Conservation (phyloP, 2,797 vertebrate genomes). For the Neomorphus geoffroyi region DNA sequence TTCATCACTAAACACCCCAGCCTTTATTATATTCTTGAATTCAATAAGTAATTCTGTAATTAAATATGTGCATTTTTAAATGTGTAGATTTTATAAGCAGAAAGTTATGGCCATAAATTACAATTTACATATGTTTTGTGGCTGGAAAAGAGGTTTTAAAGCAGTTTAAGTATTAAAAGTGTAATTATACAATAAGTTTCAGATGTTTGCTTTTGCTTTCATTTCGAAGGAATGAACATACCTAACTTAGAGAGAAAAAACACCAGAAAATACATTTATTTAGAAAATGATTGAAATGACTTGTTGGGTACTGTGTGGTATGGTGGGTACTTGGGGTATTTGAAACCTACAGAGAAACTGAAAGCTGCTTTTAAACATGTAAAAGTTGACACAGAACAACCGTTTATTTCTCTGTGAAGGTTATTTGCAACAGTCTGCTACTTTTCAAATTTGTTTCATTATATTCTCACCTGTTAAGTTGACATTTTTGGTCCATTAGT, state of each 20-base stretch:
- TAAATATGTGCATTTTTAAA: neutral
- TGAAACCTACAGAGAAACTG: neutral
- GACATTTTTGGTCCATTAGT: neutral
- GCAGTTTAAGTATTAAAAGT: neutral
- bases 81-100: neutral
- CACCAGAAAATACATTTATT: neutral
- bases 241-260: neutral
- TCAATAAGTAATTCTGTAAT: neutral
- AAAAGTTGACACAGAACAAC: neutral
- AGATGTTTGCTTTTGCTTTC: neutral
- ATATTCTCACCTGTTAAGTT: neutral
- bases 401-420: neutral
- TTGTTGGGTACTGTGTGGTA: neutral
- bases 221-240: neutral
- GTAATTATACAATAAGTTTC: neutral
- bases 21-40: neutral
- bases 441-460: neutral
- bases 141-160: neutral
- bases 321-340: neutral
- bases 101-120: neutral
- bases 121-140: neutral
- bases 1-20: neutral
- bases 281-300: neutral
- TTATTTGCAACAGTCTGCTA: neutral
- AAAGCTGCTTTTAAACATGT: neutral